Evolutionary conservation across 53 echinoderm and acorn worm species (phyloP).

Genomic region (Henricia sp.): DNA sequence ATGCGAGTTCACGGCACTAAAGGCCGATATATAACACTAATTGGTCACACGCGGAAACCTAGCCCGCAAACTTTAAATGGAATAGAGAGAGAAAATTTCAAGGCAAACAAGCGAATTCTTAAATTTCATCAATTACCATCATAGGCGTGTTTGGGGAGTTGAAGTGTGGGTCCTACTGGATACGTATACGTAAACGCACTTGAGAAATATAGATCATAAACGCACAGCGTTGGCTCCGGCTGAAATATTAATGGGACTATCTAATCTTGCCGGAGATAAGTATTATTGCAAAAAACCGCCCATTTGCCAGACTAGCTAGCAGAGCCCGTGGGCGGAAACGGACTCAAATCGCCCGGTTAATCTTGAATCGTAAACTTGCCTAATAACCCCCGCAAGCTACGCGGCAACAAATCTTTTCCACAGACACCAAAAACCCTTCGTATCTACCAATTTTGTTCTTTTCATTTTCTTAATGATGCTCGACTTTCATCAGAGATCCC

Average conservation of each 20-base stretch:
- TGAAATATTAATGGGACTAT: background rate
- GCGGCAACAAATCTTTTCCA: slow-evolving; percentile 45
- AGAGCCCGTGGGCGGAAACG: slow-evolving; percentile 49
- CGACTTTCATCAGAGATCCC: background rate
- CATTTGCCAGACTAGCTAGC: background rate
- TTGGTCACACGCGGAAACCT: slow-evolving; percentile 42
- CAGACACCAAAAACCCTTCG: slow-evolving; percentile 10
- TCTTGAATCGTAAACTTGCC: slow-evolving; percentile 58
- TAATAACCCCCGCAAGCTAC: slow-evolving; percentile 58
- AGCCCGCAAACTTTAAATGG: slow-evolving; percentile 51
- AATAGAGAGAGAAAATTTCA: slow-evolving; percentile 4
- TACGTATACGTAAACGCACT: slow-evolving; percentile 31
- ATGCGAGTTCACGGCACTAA: slow-evolving; percentile 49
- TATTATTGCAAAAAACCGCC: slow-evolving; percentile 57
- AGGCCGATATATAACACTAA: slow-evolving; percentile 50
- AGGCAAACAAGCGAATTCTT: slow-evolving; percentile 53
- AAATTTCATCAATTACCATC: slow-evolving; percentile 58
- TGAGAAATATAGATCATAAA: slow-evolving; percentile 1
- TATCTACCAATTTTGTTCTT: slow-evolving; percentile 21
- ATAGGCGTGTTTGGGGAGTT: slow-evolving; percentile 38
- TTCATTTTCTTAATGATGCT: slow-evolving; percentile 12
- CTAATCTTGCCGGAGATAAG: slow-evolving; percentile 41
- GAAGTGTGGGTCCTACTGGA: background rate
- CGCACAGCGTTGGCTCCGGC: background rate
- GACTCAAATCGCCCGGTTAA: slow-evolving; percentile 57